phyloP scores from a whole-genome alignment of 2,797 vertebrate genomes.

The Sebastes goodei region DNA sequence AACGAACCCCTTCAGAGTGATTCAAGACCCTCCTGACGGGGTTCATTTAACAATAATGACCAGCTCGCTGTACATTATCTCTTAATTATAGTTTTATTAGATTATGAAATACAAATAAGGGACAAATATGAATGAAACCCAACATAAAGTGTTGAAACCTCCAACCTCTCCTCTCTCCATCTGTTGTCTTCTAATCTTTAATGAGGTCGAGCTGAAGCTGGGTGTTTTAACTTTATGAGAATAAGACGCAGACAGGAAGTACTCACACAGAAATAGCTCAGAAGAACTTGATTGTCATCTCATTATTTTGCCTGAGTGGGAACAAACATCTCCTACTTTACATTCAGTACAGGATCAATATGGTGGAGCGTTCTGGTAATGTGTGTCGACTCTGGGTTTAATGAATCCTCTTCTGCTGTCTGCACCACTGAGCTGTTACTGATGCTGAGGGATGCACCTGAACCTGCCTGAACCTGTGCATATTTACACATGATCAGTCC shows the following conservation, averaged over 20 bases:
- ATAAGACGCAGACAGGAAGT: conserved; percentile 4
- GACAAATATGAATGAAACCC: neutral
- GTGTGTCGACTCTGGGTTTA: conserved; percentile 10
- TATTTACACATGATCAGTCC: conserved; percentile 33
- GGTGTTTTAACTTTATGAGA: neutral
- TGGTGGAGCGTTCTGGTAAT: neutral
- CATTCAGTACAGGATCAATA: neutral
- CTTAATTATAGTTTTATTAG: too few species aligned
- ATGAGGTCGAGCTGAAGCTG: neutral
- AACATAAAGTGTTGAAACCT: neutral
- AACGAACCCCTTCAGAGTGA: too few species aligned
- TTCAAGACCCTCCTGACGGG: too few species aligned
- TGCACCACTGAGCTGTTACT: conserved; percentile 29
- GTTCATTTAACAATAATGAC: too few species aligned
- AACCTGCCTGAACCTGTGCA: neutral
- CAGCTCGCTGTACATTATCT: too few species aligned
- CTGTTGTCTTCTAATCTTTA: neutral
- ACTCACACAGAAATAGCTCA: conserved; percentile 13
- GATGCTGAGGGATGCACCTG: conserved; percentile 6
- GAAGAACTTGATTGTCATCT: neutral
- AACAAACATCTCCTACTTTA: neutral
- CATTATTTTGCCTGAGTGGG: neutral
- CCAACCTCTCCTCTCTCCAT: neutral
- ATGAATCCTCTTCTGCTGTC: conserved; percentile 27
- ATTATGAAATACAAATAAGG: neutral